phyloP scores from a whole-genome alignment of 1,140 invertebrate genomes.

The Portunus trituberculatus region DNA sequence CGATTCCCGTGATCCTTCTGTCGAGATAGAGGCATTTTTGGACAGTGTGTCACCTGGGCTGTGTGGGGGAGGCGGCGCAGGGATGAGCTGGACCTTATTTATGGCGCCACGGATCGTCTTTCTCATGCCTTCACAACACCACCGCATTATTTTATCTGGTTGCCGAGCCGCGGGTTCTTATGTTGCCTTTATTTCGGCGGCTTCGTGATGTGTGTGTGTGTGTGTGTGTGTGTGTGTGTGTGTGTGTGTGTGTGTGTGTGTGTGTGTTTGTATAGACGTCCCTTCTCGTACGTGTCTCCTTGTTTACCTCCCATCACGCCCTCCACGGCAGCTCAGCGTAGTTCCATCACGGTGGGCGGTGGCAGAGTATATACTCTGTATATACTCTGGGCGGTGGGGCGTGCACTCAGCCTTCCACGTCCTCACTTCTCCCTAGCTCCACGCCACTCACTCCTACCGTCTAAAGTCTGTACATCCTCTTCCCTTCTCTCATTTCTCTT shows the following conservation, averaged over 20 bases:
- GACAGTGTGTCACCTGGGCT: constrained; percentile 33
- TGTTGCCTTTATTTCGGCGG: too few species aligned
- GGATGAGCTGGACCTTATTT: constrained; percentile 27
- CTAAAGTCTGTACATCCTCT: too few species aligned
- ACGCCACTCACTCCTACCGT: not conserved
- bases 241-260: too few species aligned
- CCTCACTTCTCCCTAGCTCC: not conserved
- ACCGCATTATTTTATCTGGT: not conserved
- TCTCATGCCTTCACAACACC: not conserved
- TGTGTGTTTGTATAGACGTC: not conserved
- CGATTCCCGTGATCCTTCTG: constrained; percentile 41
- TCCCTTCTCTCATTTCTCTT: too few species aligned
- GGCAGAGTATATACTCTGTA: too few species aligned
- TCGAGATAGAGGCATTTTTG: constrained; percentile 55
- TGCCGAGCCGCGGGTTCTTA: too few species aligned
- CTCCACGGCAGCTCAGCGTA: not conserved
- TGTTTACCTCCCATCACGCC: not conserved
- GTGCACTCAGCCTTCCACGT: not conserved
- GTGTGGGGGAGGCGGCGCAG: not conserved
- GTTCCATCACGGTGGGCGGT: not conserved
- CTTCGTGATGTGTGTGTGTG: too few species aligned
- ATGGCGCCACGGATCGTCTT: not conserved
- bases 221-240: too few species aligned
- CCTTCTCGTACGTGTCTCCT: not conserved
- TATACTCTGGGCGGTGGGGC: not conserved